Evolutionary conservation across 1,140 invertebrate species (phyloP), one percentile per base, ranked within the genome.

Genomic region (Ylistrum balloti): DNA sequence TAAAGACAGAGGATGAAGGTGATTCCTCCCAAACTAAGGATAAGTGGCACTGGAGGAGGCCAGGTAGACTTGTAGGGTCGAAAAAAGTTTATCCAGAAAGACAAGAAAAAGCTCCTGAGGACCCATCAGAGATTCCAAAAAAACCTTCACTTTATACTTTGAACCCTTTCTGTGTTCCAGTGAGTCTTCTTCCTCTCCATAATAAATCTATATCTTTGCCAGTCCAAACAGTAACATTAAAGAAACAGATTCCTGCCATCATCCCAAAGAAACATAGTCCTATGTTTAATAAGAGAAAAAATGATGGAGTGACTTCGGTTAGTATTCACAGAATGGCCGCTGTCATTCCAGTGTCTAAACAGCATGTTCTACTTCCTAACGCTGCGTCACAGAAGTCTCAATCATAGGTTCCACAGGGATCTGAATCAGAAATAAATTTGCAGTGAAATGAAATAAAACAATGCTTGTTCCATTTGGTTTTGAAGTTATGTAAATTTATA

Each of bases 151-250:
- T 93, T 33, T 93, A 88, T 56, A 91, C 91, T 41, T 87, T 93
- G 74, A 93, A 93, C 45, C 93, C 93, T 5, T 92, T 92, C 38
- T 93, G 93, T 90, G 90, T 93, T 32, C 93, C 93, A 0, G 90
- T 93, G 11, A 87, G 88, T 15, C 88, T 93, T 0, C 86, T 93
- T 5, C n/a, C 56, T 74, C 56, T 74, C 5, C 56, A n/a, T n/a
- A 28, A 28, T 74, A 74, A 74, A 74, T n/a, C 22, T n/a, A n/a
- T 5, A 28, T 28, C 5, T 7, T 28, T 0, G 56, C n/a, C 2
- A 17, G 56, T 28, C 22, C 9, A 5, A 5, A n/a, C n/a, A 17
- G 56, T 7, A 5, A 1, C 3, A 11, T 28, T 7, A 1, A 9
- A 74, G 56, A n/a, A 28, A 28, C 11, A 0, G 3, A 5, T 74